A percentile compares a stretch with the other conserved stretches of the same genome.
phyloP scores from a whole-genome alignment of 2,113 vertebrate species.

The Stigmatopora nigra region DNA sequence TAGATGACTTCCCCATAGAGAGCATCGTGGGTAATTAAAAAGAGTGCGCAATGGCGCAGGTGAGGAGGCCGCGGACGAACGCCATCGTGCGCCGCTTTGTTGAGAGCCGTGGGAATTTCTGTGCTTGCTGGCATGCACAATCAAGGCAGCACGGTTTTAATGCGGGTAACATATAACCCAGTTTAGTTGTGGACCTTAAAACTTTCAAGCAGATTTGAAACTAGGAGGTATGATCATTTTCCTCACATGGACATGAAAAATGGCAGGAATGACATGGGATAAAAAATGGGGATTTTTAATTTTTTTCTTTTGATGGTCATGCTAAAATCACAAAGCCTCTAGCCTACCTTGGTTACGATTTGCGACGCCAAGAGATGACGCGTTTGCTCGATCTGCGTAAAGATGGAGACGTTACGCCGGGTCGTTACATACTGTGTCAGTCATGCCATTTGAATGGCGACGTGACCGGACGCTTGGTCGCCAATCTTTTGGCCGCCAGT shows the following conservation, averaged over 20 bases:
- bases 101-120: constrained; percentile 29
- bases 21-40: constrained; percentile 60
- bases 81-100: constrained; percentile 42
- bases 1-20: constrained; percentile 31
- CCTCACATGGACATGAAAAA: background rate
- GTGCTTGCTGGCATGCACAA: constrained; percentile 23
- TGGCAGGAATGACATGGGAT: background rate
- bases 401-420: constrained; percentile 72
- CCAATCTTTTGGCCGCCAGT: too few relatives aligned
- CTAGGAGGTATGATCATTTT: background rate
- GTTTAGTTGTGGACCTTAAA: background rate
- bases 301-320: constrained; percentile 57
- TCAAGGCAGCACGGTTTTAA: constrained; percentile 15
- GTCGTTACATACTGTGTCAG: constrained; percentile 64
- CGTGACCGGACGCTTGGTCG: too few relatives aligned
- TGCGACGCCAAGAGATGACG: constrained; percentile 97
- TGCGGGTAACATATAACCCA: too few relatives aligned
- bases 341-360: constrained; percentile 98
- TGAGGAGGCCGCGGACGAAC: constrained; percentile 39
- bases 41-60: constrained; percentile 46
- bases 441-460: constrained; percentile 39
- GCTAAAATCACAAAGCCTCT: constrained; percentile 57
- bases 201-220: background rate
- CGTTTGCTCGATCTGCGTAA: constrained; percentile 92
- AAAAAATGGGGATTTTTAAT: background rate